These are phyloP conservation scores for Trichechus manatus DNA, from an alignment of 2,113 vertebrate genomes.

Conservation along the genomic window DNA sequence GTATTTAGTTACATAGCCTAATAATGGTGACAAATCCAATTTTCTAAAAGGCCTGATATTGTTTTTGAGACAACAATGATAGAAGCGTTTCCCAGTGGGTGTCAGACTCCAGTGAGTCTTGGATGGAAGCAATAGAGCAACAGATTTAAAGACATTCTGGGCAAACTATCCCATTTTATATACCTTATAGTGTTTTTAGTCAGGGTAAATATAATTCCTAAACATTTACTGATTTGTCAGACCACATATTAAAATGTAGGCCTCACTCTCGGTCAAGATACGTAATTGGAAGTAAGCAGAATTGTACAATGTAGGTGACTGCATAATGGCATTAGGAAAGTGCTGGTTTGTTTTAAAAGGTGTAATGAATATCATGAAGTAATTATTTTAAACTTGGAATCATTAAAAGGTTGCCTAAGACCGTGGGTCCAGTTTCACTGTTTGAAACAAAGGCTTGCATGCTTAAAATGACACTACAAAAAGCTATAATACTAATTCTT, in stretches of 20 bases:
- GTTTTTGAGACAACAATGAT: neutral
- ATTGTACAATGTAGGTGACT: neutral
- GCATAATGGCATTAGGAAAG: conserved; percentile 16
- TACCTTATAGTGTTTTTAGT: conserved; percentile 21
- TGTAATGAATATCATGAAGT: conserved; percentile 18
- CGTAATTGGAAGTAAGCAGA: conserved; percentile 47
- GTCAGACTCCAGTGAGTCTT: neutral
- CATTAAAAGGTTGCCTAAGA: conserved; percentile 66
- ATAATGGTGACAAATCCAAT: conserved; percentile 64
- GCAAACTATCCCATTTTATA: neutral
- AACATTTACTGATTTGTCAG: neutral
- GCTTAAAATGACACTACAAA: conserved; percentile 7
- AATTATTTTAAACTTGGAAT: conserved; percentile 64
- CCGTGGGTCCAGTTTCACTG: neutral
- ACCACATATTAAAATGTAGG: conserved; percentile 33
- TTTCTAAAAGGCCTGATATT: conserved; percentile 67
- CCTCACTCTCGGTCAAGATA: conserved; percentile 34
- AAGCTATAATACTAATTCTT: conserved; percentile 16
- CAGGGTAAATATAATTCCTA: conserved; percentile 1
- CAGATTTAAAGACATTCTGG: neutral
- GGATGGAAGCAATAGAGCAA: neutral
- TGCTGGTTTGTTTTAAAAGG: conserved; percentile 19
- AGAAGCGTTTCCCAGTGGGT: conserved; percentile 7
- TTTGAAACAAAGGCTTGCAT: conserved; percentile 53
- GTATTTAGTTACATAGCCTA: conserved; percentile 9